Conservation (phyloP, 2,888 invertebrate genomes). For the Oligia latruncula region DNA sequence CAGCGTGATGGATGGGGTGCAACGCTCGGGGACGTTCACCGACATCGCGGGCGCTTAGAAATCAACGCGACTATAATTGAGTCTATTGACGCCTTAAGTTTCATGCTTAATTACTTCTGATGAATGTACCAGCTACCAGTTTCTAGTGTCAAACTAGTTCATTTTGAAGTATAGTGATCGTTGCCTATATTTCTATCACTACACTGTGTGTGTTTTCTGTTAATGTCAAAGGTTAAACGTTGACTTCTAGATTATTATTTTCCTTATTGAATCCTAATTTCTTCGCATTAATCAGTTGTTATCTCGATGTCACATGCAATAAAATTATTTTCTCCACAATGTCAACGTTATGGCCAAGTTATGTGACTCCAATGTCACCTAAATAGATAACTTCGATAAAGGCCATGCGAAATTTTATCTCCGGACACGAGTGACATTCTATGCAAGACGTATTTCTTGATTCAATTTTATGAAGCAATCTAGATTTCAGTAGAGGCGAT, state of each 20-base stretch:
- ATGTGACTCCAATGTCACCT: slow-evolving; percentile 53
- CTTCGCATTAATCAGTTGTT: background rate
- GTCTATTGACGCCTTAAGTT: slow-evolving; percentile 23
- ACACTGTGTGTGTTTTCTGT: background rate
- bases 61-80: slow-evolving; percentile 41
- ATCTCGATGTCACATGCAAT: slow-evolving; percentile 22
- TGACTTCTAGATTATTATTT: background rate
- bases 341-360: slow-evolving; percentile 32
- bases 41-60: slow-evolving; percentile 39
- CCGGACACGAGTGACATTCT: slow-evolving; percentile 3
- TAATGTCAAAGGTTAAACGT: background rate
- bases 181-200: background rate
- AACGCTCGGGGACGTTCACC: slow-evolving; percentile 55
- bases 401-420: slow-evolving; percentile 22
- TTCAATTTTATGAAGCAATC: slow-evolving; percentile 10
- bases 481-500: background rate
- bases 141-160: background rate
- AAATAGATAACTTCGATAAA: slow-evolving; percentile 49
- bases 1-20: slow-evolving; percentile 57
- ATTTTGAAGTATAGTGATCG: background rate
- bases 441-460: slow-evolving; percentile 13
- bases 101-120: slow-evolving; percentile 16
- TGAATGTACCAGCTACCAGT: slow-evolving; percentile 12
- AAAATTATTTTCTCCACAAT: slow-evolving; percentile 35
- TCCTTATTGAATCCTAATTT: slow-evolving; percentile 2